Conservation (phyloP, 2,888 invertebrate genomes). For the Eupithecia tripunctaria region DNA sequence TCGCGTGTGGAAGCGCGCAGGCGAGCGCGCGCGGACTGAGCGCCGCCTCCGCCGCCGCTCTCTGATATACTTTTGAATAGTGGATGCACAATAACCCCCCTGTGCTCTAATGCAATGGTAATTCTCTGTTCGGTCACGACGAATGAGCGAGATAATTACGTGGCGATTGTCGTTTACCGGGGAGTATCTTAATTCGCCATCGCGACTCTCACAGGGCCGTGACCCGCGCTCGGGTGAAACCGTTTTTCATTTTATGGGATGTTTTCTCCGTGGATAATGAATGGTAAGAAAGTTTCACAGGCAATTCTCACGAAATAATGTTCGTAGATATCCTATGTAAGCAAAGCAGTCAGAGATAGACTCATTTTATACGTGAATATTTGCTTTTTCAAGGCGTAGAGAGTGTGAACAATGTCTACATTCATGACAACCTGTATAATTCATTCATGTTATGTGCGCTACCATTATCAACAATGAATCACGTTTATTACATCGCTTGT, state of each 20-base stretch:
- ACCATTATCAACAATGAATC: conserved; percentile 38
- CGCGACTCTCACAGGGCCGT: conserved; percentile 76
- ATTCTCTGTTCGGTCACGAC: conserved; percentile 79
- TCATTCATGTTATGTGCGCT: conserved; percentile 36
- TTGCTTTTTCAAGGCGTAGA: conserved; percentile 36
- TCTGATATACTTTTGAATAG: conserved; percentile 82
- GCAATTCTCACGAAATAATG: conserved; percentile 53
- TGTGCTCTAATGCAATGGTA: conserved; percentile 78
- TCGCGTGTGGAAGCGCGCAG: conserved; percentile 73
- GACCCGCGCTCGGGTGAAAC: conserved; percentile 79
- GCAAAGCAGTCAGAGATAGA: conserved; percentile 40
- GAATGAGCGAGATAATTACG: conserved; percentile 80
- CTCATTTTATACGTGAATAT: conserved; percentile 32
- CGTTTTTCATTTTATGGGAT: conserved; percentile 75
- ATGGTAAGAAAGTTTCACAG: conserved; percentile 64
- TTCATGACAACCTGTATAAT: conserved; percentile 37
- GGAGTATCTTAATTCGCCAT: conserved; percentile 80
- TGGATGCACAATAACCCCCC: conserved; percentile 79
- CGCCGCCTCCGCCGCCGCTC: conserved; percentile 61
- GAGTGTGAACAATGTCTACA: conserved; percentile 36
- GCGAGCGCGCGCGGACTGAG: conserved; percentile 75
- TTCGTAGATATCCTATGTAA: conserved; percentile 49
- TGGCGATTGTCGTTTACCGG: conserved; percentile 75
- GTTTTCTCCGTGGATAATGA: conserved; percentile 73
- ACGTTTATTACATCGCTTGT: conserved; percentile 30